Conservation (phyloP, 2,888 invertebrate species). For the Cephus spinipes region DNA sequence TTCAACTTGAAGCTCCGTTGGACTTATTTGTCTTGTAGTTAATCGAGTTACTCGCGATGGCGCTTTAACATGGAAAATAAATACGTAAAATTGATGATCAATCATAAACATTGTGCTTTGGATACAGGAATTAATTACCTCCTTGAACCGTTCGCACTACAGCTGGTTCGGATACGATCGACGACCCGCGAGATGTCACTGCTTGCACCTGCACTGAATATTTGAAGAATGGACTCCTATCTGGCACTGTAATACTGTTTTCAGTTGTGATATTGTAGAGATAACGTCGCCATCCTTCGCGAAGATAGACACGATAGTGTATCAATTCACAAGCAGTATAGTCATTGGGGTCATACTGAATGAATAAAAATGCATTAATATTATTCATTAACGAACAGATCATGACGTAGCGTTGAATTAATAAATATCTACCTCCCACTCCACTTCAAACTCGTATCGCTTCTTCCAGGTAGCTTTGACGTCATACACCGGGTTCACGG, state of each 20-base stretch:
- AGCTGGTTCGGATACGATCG: slow-evolving; percentile 24
- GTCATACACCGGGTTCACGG: slow-evolving; percentile 27
- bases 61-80: slow-evolving; percentile 21
- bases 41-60: slow-evolving; percentile 28
- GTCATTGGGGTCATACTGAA: slow-evolving; percentile 33
- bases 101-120: background rate
- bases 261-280: slow-evolving; percentile 29
- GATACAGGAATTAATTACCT: slow-evolving; percentile 20
- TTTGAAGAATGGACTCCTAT: slow-evolving; percentile 29
- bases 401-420: background rate
- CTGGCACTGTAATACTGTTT: slow-evolving; percentile 25
- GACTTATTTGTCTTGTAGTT: slow-evolving; percentile 17
- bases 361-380: background rate
- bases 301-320: slow-evolving; percentile 31
- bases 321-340: slow-evolving; percentile 29
- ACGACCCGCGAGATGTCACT: slow-evolving; percentile 29
- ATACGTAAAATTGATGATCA: background rate
- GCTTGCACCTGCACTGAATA: slow-evolving; percentile 35
- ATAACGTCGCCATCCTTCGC: slow-evolving; percentile 33
- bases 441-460: slow-evolving; percentile 26
- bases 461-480: slow-evolving; percentile 27
- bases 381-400: background rate
- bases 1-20: slow-evolving; percentile 27
- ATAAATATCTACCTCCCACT: slow-evolving; percentile 28
- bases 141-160: slow-evolving; percentile 28